Percentiles rank a stretch among this genome's conserved stretches.
Conservation (phyloP, 2,888 invertebrate species). For the Phalera bucephala region DNA sequence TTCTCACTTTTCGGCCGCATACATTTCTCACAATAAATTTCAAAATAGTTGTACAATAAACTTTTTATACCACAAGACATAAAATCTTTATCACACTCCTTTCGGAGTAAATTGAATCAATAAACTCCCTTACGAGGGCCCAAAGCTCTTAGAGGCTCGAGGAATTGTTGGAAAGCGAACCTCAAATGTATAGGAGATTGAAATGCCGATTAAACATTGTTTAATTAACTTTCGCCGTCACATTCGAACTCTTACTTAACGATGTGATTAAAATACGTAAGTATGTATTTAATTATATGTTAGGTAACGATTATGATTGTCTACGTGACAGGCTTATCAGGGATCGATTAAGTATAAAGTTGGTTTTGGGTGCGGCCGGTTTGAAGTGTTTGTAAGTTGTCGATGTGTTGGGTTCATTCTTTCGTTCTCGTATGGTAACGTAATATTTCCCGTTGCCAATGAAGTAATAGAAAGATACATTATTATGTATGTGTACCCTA, state of each 20-base stretch:
- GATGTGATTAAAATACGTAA: conserved; percentile 20
- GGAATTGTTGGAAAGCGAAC: conserved; percentile 21
- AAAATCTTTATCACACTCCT: neutral
- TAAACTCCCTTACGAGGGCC: neutral
- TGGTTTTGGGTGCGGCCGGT: no score
- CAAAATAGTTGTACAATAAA: no score
- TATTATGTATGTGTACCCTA: no score
- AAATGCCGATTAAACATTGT: conserved; percentile 18
- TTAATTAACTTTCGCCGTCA: conserved; percentile 30
- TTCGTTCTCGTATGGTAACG: no score
- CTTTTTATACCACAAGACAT: no score
- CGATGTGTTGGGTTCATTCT: no score
- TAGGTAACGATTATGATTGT: conserved; percentile 19
- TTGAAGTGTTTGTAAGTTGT: no score
- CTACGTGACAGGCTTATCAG: neutral
- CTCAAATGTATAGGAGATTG: conserved; percentile 16
- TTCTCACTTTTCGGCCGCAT: no score
- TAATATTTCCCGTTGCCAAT: no score
- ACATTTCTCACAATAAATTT: no score
- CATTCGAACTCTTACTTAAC: conserved; percentile 15
- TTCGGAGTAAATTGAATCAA: neutral
- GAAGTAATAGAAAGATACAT: no score
- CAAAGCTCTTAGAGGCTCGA: conserved; percentile 3
- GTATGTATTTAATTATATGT: conserved; percentile 21
- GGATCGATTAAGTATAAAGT: neutral